Conservation (phyloP, 2,888 invertebrate genomes). For the Drosophila kanekoi region DNA sequence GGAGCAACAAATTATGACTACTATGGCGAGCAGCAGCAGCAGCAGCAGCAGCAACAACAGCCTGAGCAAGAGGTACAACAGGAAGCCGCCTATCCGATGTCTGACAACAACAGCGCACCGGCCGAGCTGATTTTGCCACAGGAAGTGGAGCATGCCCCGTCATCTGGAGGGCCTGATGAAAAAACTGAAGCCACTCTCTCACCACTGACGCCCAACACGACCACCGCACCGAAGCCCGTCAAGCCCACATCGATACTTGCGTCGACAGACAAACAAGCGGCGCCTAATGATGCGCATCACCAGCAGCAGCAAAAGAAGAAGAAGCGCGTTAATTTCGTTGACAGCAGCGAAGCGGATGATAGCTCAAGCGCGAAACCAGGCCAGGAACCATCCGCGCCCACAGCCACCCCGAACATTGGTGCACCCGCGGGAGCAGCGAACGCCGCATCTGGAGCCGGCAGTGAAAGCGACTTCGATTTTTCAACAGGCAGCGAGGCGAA, state of each 20-base stretch:
- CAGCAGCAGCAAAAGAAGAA: constrained; percentile 82
- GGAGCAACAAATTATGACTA: constrained; percentile 62
- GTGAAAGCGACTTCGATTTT: constrained; percentile 85
- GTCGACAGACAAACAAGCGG: constrained; percentile 74
- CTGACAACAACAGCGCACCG: constrained; percentile 32
- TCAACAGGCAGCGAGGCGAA: constrained; percentile 80
- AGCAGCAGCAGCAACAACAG: constrained; percentile 34
- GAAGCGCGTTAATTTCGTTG: constrained; percentile 85
- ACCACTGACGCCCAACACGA: constrained; percentile 26
- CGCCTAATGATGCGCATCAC: constrained; percentile 81
- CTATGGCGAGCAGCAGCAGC: constrained; percentile 61
- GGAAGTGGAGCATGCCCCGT: constrained; percentile 52
- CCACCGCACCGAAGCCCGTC: constrained; percentile 54
- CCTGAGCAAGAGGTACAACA: constrained; percentile 38
- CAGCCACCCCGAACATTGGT: constrained; percentile 19
- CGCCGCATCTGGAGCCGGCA: constrained; percentile 49
- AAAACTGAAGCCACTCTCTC: constrained; percentile 36
- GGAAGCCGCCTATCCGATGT: constrained; percentile 38
- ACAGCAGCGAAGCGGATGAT: constrained; percentile 84
- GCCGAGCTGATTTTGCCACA: constrained; percentile 35
- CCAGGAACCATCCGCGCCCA: constrained; percentile 40
- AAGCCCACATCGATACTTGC: constrained; percentile 81
- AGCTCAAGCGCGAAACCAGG: constrained; percentile 78
- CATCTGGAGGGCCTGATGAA: constrained; percentile 27
- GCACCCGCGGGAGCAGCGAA: constrained; percentile 27